Evolutionary conservation across 2,888 invertebrate genomes (phyloP).

Genomic region (Polymixis lichenea): DNA sequence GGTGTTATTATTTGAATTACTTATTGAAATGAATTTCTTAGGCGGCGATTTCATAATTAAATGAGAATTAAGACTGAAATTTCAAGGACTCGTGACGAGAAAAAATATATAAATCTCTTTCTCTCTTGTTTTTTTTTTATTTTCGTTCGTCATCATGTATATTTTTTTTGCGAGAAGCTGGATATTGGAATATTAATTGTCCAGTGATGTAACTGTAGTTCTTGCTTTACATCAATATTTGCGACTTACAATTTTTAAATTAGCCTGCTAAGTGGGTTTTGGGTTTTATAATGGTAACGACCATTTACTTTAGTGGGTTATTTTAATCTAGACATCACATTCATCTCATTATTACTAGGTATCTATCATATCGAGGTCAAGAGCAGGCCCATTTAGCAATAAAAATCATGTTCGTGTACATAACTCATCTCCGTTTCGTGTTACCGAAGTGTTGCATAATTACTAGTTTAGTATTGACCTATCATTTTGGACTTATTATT

Average conservation of each 20-base stretch:
- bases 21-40: not conserved
- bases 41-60: no score
- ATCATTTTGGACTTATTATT: no score
- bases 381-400: no score
- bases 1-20: not conserved
- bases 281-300: not conserved
- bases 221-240: not conserved
- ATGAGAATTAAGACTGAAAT: no score
- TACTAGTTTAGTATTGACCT: not conserved
- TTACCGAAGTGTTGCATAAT: not conserved
- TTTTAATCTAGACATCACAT: conserved; percentile 10
- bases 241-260: not conserved
- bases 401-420: not conserved
- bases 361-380: no score
- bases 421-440: not conserved
- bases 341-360: not conserved
- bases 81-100: no score
- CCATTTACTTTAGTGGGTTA: not conserved
- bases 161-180: not conserved
- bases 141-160: not conserved
- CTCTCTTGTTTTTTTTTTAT: no score
- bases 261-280: not conserved
- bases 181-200: no score
- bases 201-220: no score
- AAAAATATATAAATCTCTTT: no score